Evolutionary conservation across 2,888 invertebrate genomes (phyloP).

Genomic region (Rotaria socialis): DNA sequence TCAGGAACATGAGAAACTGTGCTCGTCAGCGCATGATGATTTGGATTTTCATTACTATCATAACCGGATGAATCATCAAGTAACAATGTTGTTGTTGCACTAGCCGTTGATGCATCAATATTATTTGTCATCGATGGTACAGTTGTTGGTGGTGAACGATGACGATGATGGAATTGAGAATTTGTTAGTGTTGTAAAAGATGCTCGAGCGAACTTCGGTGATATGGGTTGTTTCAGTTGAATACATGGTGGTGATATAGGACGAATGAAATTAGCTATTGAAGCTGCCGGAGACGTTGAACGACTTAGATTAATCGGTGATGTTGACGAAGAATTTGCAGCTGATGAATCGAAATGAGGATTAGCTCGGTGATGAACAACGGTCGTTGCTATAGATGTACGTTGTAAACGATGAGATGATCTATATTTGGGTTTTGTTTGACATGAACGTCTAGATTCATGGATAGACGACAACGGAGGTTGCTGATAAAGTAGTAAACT

Average conservation of each 20-base stretch:
- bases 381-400: background rate
- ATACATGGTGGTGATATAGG: conserved; percentile 26
- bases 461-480: too few relatives aligned
- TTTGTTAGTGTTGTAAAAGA: background rate
- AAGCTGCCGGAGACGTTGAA: conserved; percentile 19
- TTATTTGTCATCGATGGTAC: background rate
- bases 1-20: background rate
- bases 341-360: conserved; percentile 6
- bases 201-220: conserved; percentile 5
- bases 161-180: background rate
- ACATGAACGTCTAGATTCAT: background rate
- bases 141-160: background rate
- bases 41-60: background rate
- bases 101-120: background rate
- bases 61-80: conserved; percentile 5
- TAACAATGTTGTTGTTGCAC: background rate
- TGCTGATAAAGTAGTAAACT: background rate
- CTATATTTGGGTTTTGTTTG: background rate
- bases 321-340: background rate
- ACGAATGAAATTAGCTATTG: conserved; percentile 14
- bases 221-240: conserved; percentile 19
- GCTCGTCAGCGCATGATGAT: too few relatives aligned
- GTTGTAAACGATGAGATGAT: background rate
- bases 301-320: conserved; percentile 30
- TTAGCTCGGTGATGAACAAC: background rate